Evolutionary conservation across 2,113 vertebrate genomes (phyloP).

Genomic region (Dolichallabes microphthalmus): DNA sequence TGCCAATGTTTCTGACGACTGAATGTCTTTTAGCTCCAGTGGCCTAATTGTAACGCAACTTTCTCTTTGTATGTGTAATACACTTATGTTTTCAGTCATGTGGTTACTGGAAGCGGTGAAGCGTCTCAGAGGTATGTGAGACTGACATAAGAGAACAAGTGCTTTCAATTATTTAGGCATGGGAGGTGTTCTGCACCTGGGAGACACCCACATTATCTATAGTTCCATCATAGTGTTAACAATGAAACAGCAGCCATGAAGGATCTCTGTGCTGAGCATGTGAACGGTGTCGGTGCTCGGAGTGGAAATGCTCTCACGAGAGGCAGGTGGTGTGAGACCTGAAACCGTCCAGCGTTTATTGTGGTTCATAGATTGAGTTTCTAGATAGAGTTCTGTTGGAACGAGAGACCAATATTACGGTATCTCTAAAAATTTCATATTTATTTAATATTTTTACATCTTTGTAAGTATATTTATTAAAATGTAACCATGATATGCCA

Average conservation of each 20-base stretch:
- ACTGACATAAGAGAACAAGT: neutral
- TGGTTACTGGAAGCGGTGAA: neutral
- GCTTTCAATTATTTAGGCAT: neutral
- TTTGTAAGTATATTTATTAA: neutral
- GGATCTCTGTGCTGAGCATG: neutral
- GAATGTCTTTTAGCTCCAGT: neutral
- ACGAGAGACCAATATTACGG: neutral
- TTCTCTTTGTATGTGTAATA: neutral
- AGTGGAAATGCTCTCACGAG: neutral
- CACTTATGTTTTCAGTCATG: neutral
- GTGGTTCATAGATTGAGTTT: neutral
- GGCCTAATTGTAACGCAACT: neutral
- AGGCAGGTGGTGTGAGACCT: neutral
- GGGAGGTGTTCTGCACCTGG: neutral
- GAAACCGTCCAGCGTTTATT: conserved; percentile 1
- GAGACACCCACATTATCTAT: conserved; percentile 19
- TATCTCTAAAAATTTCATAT: neutral
- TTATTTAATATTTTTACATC: neutral
- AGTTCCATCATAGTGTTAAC: conserved; percentile 4
- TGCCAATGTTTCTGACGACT: neutral
- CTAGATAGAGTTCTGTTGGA: neutral
- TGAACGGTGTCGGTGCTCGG: neutral
- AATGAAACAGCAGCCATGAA: conserved; percentile 17
- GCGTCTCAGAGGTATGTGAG: neutral
- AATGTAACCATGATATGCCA: neutral